Evolutionary conservation across 2,113 vertebrate species (phyloP), one percentile per base, ranked within the genome.

Genomic region (Pseudonaja textilis): DNA sequence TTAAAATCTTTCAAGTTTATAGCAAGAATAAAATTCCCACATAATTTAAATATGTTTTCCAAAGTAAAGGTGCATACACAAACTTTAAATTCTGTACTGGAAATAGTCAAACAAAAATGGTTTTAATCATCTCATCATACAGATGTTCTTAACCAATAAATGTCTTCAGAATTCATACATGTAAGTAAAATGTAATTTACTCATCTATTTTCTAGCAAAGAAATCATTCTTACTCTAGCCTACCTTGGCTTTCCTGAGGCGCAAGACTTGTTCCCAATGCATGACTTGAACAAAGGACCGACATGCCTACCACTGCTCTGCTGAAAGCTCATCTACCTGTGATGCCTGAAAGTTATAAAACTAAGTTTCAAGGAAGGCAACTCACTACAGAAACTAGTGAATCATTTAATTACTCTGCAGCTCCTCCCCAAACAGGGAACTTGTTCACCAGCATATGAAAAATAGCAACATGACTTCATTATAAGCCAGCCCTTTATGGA

Each of bases 201-300:
- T 57, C 52, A 12, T 20, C 54, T 16, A 25, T 45, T 26, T 85
- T 90, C 59, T 20, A 89, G 2, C 42, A 39, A 93, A 89, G n/a
- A 74, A 81, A 52, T 14, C 57, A 57, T 52, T 90, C 92, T 88
- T 29, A 25, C 29, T 93, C 47, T 89, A 50, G 69, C 98, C 97
- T 96, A 98, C 98, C 97, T 98, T 96, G 93, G 93, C 97, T 93
- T 97, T 97, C 5, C 93, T 95, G 85, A 96, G 95, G 87, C 95
- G 97, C 87, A 97, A 94, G 22, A 97, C 34, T 18, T 98, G 96
- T 94, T 98, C 98, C 97, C 98, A 98, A 95, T 97, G 97, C 97
- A 98, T 98, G 95, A 92, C 94, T 90, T 59, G 52, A 87, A 8
- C 45, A 81, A 91, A 50, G 9, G 4, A 16, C 26, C n/a, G 54